phyloP scores from a whole-genome alignment of 2,113 vertebrate species.

The Atherinomorus stipes region DNA sequence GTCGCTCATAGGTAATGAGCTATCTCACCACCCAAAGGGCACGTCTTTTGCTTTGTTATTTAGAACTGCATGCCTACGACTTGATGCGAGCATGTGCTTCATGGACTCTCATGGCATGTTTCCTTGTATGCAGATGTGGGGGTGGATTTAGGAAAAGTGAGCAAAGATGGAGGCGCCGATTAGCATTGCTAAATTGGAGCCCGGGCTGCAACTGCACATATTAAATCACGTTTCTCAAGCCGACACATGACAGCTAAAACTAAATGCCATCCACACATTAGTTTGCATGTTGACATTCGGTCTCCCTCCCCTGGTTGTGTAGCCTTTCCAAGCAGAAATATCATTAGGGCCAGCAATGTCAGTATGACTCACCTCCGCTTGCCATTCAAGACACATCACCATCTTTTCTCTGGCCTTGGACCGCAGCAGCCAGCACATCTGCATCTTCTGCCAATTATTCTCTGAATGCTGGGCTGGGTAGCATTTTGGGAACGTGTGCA shows the following conservation, averaged over 20 bases:
- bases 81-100: slow-evolving; percentile 42
- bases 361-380: slow-evolving; percentile 77
- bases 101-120: slow-evolving; percentile 47
- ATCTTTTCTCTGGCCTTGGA: slow-evolving; percentile 52
- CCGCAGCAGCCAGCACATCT: slow-evolving; percentile 65
- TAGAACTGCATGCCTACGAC: slow-evolving; percentile 79
- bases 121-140: slow-evolving; percentile 33
- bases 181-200: slow-evolving; percentile 50
- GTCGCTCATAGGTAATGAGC: slow-evolving; percentile 99
- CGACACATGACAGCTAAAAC: slow-evolving; percentile 37
- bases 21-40: slow-evolving; percentile 97
- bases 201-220: slow-evolving; percentile 33
- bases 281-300: slow-evolving; percentile 55
- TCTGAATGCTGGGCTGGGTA: slow-evolving; percentile 46
- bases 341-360: slow-evolving; percentile 64
- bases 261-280: slow-evolving; percentile 64
- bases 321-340: slow-evolving; percentile 64
- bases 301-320: slow-evolving; percentile 43
- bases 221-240: slow-evolving; percentile 46
- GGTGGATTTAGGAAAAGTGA: slow-evolving; percentile 20
- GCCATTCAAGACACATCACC: slow-evolving; percentile 71
- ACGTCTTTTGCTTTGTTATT: slow-evolving; percentile 96
- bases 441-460: slow-evolving; percentile 78
- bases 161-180: slow-evolving; percentile 47
- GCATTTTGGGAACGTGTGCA: slow-evolving; percentile 21